Evolutionary conservation across 2,888 invertebrate species (phyloP).

Genomic region (Phragmatobia fuliginosa): DNA sequence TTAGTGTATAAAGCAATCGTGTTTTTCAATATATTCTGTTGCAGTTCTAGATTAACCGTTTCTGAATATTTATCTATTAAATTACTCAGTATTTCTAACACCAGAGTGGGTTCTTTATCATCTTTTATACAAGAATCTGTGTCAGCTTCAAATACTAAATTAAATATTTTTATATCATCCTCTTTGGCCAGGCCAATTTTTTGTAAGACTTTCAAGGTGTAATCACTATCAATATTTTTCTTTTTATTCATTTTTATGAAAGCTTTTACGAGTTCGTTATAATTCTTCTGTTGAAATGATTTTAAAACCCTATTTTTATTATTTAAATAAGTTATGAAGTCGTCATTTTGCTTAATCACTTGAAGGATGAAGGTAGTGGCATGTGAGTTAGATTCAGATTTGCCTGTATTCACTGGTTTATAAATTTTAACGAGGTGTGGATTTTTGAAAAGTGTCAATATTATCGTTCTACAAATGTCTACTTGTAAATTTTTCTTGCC

Average conservation of each 20-base stretch:
- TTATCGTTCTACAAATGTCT: constrained; percentile 67
- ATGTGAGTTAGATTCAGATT: constrained; percentile 60
- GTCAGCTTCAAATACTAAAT: constrained; percentile 71
- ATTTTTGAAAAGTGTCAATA: constrained; percentile 73
- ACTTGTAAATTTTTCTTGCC: constrained; percentile 68
- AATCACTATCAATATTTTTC: constrained; percentile 67
- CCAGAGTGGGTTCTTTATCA: constrained; percentile 83
- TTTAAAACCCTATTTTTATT: constrained; percentile 71
- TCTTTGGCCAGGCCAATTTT: constrained; percentile 71
- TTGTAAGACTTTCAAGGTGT: constrained; percentile 77
- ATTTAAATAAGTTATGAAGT: constrained; percentile 69
- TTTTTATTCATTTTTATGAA: constrained; percentile 80
- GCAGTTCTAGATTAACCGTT: constrained; percentile 63
- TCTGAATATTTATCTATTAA: constrained; percentile 80
- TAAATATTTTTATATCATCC: constrained; percentile 78
- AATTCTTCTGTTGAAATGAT: constrained; percentile 86
- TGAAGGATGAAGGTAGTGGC: constrained; percentile 74
- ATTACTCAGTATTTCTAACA: constrained; percentile 80
- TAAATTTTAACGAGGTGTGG: constrained; percentile 75
- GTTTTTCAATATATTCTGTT: constrained; percentile 69
- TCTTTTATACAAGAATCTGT: constrained; percentile 71
- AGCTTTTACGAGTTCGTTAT: constrained; percentile 75
- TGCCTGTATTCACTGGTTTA: constrained; percentile 68
- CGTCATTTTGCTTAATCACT: constrained; percentile 63
- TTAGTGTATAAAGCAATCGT: constrained; percentile 76